Conservation (phyloP, 2,113 vertebrate genomes). For the Cynoglossus semilaevis region DNA sequence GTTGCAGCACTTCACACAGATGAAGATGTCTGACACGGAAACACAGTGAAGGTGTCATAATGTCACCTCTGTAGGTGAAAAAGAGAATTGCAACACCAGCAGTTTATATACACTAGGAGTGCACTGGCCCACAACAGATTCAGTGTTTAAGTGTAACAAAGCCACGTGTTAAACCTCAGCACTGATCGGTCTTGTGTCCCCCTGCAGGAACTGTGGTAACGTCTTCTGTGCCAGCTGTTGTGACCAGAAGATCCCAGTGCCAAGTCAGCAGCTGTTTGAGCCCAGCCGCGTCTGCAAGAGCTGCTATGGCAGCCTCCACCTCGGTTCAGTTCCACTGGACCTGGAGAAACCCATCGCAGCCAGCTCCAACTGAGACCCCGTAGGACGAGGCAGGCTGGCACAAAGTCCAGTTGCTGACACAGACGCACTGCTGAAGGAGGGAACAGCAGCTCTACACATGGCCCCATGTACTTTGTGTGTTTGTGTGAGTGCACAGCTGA, state of each 20-base stretch:
- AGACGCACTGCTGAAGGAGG: conserved; percentile 19
- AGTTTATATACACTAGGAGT: too few relatives aligned
- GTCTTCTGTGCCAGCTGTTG: conserved; percentile 98
- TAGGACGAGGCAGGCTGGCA: neutral
- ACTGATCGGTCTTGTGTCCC: conserved; percentile 22
- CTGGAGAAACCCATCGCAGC: conserved; percentile 91
- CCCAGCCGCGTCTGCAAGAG: conserved; percentile 91
- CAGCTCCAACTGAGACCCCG: conserved; percentile 83
- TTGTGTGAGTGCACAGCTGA: conserved; percentile 28
- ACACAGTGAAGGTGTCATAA: too few relatives aligned
- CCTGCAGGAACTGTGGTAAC: conserved; percentile 92
- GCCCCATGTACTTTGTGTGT: conserved; percentile 46
- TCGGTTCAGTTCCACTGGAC: conserved; percentile 77
- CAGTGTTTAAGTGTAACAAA: too few relatives aligned
- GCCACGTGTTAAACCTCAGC: neutral
- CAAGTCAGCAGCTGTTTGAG: conserved; percentile 96
- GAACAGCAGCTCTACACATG: conserved; percentile 50
- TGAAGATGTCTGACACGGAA: too few relatives aligned
- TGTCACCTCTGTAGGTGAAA: too few relatives aligned
- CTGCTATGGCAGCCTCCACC: conserved; percentile 89
- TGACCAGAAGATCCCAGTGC: conserved; percentile 98
- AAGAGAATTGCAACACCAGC: too few relatives aligned
- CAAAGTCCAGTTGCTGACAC: conserved; percentile 17
- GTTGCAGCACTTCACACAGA: too few relatives aligned
- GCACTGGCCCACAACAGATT: too few relatives aligned